Evolutionary conservation across 2,797 vertebrate genomes (phyloP), one percentile per base, ranked within the genome.

Genomic region (Leuciscus waleckii): DNA sequence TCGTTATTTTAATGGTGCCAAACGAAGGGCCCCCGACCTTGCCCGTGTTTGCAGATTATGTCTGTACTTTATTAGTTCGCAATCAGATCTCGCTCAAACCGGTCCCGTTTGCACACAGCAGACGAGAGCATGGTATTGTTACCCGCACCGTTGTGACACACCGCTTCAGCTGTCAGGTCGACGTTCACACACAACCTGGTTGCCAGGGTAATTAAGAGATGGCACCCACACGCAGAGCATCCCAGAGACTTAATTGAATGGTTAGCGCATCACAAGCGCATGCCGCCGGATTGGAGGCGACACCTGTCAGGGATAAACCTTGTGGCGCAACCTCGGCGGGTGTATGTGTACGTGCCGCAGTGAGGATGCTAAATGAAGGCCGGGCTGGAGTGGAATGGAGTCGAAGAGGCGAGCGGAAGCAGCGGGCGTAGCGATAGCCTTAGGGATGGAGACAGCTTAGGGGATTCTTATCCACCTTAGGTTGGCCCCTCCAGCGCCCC

Each of bases 1-100:
- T 95, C 92, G 89, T 95, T 95, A 94, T 95, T 95, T 95, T 95
- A 95, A 95, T 93, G 92, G 92, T 83, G 87, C 85, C 88, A 92
- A 92, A 92, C 92, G 90, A 93, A 92, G 89, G 90, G 92, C 90
- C 91, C 89, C 85, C 84, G 91, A 91, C 92, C 85, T 68, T 74
- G 86, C 88, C 88, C 89, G 89, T 92, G 90, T 89, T 91, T 88
- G 88, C 88, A 85, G 58, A 35, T 85, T 65, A 61, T 81, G 43
- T 23, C 46, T 69, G 29, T 80, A 63, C 51, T 85, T 87, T 89
- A 88, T 92, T 94, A 88, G 88, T 87, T 67, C 21, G 78, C 88
- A 89, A 86, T 90, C 65, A 58, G 37, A 46, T 32, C 46, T 41
- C 26, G 13, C 49, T 46, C 10, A 83, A 51, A 46, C 73, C 58